A percentile compares a stretch with the other conserved stretches of the same genome.
Evolutionary conservation across 2,113 vertebrate genomes (phyloP).

Genomic region (Benitochromis conjunctus): DNA sequence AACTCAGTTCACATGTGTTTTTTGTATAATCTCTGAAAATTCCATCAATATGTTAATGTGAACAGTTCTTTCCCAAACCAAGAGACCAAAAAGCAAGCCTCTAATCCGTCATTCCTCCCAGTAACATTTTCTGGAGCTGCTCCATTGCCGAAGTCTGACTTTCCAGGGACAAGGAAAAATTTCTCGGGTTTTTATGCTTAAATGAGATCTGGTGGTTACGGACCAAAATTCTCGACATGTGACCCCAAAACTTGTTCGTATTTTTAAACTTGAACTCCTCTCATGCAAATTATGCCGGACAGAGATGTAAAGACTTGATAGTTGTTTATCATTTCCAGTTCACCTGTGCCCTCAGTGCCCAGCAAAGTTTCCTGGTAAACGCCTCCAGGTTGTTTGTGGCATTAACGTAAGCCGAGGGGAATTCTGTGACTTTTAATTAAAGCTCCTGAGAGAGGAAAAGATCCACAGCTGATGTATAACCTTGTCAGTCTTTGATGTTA

Average conservation of each 20-base stretch:
- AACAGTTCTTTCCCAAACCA: conserved; percentile 19
- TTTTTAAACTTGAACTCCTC: background rate
- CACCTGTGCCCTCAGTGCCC: background rate
- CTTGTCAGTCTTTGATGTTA: conserved; percentile 48
- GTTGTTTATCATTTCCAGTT: conserved; percentile 10
- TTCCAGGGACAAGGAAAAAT: background rate
- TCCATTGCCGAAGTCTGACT: background rate
- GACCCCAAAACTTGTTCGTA: background rate
- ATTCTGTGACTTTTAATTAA: conserved; percentile 54
- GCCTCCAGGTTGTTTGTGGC: conserved; percentile 27
- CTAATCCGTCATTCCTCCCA: conserved; percentile 29
- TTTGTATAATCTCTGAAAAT: conserved; percentile 23
- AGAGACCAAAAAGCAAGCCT: background rate
- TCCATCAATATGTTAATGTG: conserved; percentile 50
- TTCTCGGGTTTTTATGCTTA: background rate
- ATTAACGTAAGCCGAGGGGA: conserved; percentile 46
- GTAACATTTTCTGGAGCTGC: background rate
- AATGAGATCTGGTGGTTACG: background rate
- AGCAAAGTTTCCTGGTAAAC: background rate
- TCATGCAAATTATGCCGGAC: background rate
- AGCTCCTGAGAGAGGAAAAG: conserved; percentile 14
- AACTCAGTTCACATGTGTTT: conserved; percentile 20
- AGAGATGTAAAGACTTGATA: background rate
- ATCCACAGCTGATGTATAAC: conserved; percentile 35
- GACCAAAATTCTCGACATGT: background rate